phyloP scores from a whole-genome alignment of 2,797 vertebrate genomes.

The Loris lydekkerianus region DNA sequence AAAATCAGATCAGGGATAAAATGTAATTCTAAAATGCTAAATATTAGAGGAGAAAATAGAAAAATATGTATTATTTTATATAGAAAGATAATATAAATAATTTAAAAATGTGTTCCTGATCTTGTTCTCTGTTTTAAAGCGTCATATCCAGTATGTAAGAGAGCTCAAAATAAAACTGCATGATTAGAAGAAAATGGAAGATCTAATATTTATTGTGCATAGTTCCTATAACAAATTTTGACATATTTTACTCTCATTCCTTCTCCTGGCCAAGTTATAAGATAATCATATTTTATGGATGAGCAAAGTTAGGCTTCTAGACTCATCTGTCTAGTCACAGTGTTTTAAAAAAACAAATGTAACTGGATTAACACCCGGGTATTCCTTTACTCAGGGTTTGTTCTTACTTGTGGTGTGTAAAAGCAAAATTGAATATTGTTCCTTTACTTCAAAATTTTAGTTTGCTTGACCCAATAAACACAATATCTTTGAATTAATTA shows the following conservation, averaged over 20 bases:
- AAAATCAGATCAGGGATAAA: conserved; percentile 9
- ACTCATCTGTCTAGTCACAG: background rate
- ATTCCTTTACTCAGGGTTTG: background rate
- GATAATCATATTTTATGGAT: background rate
- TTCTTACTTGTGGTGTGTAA: background rate
- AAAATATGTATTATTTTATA: background rate
- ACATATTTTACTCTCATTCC: background rate
- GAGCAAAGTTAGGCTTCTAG: background rate
- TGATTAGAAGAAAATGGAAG: conserved; percentile 11
- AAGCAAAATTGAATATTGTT: background rate
- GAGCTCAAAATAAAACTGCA: background rate
- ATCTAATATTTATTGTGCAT: background rate
- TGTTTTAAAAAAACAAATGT: background rate
- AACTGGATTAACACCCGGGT: background rate
- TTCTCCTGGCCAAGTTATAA: background rate
- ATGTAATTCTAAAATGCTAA: background rate
- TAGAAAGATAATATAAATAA: background rate
- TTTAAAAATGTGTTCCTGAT: background rate
- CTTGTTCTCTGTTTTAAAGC: background rate
- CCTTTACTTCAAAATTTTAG: background rate
- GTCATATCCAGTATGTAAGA: background rate
- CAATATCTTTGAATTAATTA: background rate
- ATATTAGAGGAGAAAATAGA: background rate
- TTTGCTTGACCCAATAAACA: background rate
- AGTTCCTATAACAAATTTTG: background rate